Conservation (phyloP, 2,888 invertebrate genomes). For the Willowsia nigromaculata region DNA sequence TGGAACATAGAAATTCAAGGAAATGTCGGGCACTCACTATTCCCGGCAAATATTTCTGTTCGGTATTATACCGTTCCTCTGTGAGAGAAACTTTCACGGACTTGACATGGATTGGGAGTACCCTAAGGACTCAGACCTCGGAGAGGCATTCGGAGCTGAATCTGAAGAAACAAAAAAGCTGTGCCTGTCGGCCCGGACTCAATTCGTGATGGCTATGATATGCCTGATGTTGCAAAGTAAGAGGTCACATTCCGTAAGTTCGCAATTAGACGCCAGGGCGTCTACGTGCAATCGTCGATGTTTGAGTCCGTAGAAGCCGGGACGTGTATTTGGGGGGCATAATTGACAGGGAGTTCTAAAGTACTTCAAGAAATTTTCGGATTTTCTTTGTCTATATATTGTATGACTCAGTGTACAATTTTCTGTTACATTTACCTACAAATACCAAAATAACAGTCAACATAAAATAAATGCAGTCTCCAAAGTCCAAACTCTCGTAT, state of each 20-base stretch:
- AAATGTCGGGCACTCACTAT: conserved; percentile 92
- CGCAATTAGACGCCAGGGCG: too few relatives aligned
- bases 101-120: conserved; percentile 96
- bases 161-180: conserved; percentile 93
- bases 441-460: too few relatives aligned
- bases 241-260: conserved; percentile 37
- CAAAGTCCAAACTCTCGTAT: too few relatives aligned
- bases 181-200: conserved; percentile 93
- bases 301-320: too few relatives aligned
- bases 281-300: too few relatives aligned
- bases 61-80: conserved; percentile 93
- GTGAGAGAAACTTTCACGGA: conserved; percentile 93
- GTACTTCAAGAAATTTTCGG: too few relatives aligned
- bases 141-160: conserved; percentile 96
- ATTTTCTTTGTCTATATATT: too few relatives aligned
- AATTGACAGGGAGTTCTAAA: too few relatives aligned
- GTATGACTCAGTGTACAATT: too few relatives aligned
- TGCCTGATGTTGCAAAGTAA: conserved; percentile 92
- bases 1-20: conserved; percentile 97
- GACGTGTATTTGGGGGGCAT: too few relatives aligned
- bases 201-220: conserved; percentile 94
- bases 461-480: too few relatives aligned
- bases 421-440: too few relatives aligned
- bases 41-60: conserved; percentile 96
- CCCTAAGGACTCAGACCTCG: conserved; percentile 92